These are phyloP conservation scores for Gisinianus flammeolus DNA, from an alignment of 2,888 invertebrate species.

Conservation along the genomic window DNA sequence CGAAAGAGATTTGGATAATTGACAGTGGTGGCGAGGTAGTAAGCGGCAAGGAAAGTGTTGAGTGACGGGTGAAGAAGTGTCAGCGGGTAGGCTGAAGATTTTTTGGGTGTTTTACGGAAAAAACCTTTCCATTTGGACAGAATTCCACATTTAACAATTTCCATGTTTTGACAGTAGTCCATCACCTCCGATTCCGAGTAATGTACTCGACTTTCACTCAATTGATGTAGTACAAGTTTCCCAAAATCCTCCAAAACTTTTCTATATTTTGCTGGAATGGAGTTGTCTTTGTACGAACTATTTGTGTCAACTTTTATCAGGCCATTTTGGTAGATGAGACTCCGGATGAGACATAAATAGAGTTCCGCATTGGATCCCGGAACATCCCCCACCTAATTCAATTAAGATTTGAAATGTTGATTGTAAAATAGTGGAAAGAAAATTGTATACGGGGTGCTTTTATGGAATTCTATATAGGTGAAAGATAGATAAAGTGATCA, in stretches of 20 bases:
- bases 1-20: slow-evolving; percentile 65
- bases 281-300: slow-evolving; percentile 44
- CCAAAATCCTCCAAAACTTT: slow-evolving; percentile 66
- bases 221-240: slow-evolving; percentile 64
- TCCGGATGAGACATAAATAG: slow-evolving; percentile 63
- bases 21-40: slow-evolving; percentile 66
- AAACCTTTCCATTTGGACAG: slow-evolving; percentile 62
- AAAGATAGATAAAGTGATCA: too few relatives aligned
- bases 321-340: slow-evolving; percentile 63
- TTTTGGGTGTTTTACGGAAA: slow-evolving; percentile 47
- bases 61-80: slow-evolving; percentile 66
- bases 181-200: slow-evolving; percentile 52
- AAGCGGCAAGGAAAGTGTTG: slow-evolving; percentile 67
- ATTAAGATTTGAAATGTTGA: too few relatives aligned
- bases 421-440: too few relatives aligned
- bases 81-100: slow-evolving; percentile 48
- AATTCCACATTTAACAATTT: slow-evolving; percentile 63
- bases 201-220: slow-evolving; percentile 62
- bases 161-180: slow-evolving; percentile 53
- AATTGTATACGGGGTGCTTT: too few relatives aligned
- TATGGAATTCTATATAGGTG: too few relatives aligned
- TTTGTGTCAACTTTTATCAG: slow-evolving; percentile 57
- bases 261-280: slow-evolving; percentile 62
- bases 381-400: neutral
- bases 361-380: slow-evolving; percentile 61